Conservation (phyloP, 2,113 vertebrate genomes). For the Gasterosteus aculeatus region DNA sequence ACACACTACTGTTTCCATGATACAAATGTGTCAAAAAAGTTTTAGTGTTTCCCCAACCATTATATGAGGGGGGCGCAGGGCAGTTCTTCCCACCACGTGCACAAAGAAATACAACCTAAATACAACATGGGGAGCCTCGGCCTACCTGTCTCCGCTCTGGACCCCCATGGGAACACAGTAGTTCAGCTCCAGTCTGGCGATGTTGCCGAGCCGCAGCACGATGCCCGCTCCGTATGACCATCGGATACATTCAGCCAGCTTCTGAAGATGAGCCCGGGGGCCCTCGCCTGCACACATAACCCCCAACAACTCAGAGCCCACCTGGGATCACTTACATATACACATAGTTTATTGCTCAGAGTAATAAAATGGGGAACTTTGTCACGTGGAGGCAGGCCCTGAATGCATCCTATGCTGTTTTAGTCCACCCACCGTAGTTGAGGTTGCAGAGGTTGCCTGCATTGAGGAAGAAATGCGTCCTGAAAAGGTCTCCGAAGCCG, state of each 20-base stretch:
- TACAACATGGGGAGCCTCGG: neutral
- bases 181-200: conserved; percentile 95
- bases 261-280: conserved; percentile 89
- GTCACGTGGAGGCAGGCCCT: neutral
- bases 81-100: too few species aligned
- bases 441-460: conserved; percentile 98
- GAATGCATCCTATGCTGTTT: neutral
- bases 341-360: neutral
- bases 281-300: conserved; percentile 84
- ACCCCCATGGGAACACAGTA: conserved; percentile 98
- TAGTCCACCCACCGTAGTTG: conserved; percentile 86
- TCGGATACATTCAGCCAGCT: conserved; percentile 90
- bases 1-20: neutral
- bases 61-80: too few species aligned
- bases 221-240: conserved; percentile 95
- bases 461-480: conserved; percentile 96
- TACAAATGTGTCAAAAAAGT: too few species aligned
- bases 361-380: neutral
- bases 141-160: conserved; percentile 91
- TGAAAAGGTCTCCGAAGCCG: conserved; percentile 93
- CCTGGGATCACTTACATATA: neutral
- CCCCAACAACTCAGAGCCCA: neutral
- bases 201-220: conserved; percentile 93
- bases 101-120: neutral
- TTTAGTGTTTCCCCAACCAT: too few species aligned